Base-by-base conservation (phyloP, 2,113 vertebrate genomes). In the Elachura formosa region DNA sequence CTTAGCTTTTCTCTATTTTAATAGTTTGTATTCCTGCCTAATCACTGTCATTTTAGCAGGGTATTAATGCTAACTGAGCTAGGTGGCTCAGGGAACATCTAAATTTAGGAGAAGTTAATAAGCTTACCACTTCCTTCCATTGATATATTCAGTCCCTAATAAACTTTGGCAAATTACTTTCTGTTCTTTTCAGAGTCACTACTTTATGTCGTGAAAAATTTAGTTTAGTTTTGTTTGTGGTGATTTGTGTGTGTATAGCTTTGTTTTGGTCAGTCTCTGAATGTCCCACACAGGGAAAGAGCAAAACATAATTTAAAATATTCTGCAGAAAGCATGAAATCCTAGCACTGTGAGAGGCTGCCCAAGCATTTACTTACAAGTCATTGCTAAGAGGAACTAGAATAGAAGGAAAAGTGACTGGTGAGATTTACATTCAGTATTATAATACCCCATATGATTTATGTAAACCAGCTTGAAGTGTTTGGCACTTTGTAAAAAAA, bases 261-360 rank as follows among this genome's bases (percentile, higher is more conserved):
- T 76, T 49, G 25, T 82, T 91, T 84, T 84, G 49, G 46, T 78
- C 48, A 54, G 36, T 43, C 24, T 77, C 54, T 84, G 51, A 82
- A 49, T 21, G 55, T 33, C 21, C 41, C 63, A 43, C 40, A 23
- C 26, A 73, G 36, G 19, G 62, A 48, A 92, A 76, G 25, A 64
- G 26, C 0, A 1, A 89, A 89, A 33, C 56, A 26, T 45, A 25
- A 72, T 61, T 67, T 81, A 72, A 84, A 74, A 90, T 4, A 5
- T 72, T 79, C 74, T 73, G 48, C 83, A 64, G 87, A 92, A 94
- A 68, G 68, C 80, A 64, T 62, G 52, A 94, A 91, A 95, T 58
- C 34, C 46, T 85, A 76, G 49, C 51, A 59, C 64, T 84, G 73
- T 73, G 78, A 87, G 91, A 73, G 51, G 64, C 31, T 63, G 28